Evolutionary conservation across 2,113 vertebrate species (phyloP), one percentile per base, ranked within the genome.

Genomic region (Brachyistius frenatus): DNA sequence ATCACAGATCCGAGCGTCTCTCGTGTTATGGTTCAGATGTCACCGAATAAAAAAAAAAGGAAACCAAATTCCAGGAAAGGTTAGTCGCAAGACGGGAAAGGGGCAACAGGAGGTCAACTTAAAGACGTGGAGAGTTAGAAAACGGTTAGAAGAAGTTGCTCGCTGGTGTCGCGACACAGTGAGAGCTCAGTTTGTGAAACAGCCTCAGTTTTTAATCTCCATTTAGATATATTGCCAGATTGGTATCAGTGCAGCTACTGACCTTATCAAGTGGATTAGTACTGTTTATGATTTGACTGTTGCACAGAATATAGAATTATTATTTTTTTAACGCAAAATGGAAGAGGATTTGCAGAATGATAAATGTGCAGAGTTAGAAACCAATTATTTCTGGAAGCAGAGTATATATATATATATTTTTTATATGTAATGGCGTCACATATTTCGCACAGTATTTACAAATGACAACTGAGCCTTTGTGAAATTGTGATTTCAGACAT

Each of bases 1-100:
- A 60, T 37, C 36, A 65, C 9, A 5, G 15, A 50, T 72, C 14
- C 37, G 47, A 23, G 23, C 23, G 44, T 62, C 33, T 70, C 68
- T 65, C 76, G 53, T 90, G 58, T 89, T 79, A 86, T 85, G 89
- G 86, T 87, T 87, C 79, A 57, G 60, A 78, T 68, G 76, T 74
- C 33, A n/a, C 1, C 7, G 41, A 52, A 31, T 61, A n/a, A 68
- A 63, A 74, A 68, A 63, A 74, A 75, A 15, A 30, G 57, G 41
- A 70, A 76, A 60, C 7, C 31, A 44, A n/a, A 35, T 52, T 7
- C 71, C 6, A 66, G 73, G 49, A 83, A 64, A 78, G 35, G 69
- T 89, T 86, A 88, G 83, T 86, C 61, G 2, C 23, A 58, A 75
- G 50, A 14, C 57, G 23, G 47, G 66, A 55, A 56, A 31, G 50